Evolutionary conservation across 2,797 vertebrate species (phyloP).

Genomic region (Gymnothorax javanicus): DNA sequence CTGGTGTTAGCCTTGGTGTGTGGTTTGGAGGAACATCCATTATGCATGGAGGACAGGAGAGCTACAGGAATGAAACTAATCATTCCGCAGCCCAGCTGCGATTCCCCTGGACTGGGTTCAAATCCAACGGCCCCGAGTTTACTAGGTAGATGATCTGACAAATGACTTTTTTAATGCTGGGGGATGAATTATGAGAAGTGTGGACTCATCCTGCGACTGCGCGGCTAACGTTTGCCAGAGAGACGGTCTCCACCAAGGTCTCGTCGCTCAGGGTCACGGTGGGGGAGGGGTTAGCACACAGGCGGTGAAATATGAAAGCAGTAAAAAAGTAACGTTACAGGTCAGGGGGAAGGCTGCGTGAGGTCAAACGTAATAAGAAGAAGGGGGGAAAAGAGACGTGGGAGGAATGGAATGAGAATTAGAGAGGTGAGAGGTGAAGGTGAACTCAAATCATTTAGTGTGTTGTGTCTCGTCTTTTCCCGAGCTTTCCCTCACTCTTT

Average conservation of each 20-base stretch:
- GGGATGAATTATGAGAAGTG: background rate
- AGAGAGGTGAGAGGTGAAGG: background rate
- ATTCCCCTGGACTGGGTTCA: background rate
- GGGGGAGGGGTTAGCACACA: background rate
- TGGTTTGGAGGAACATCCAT: background rate
- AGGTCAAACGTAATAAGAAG: background rate
- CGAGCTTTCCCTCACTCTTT: background rate
- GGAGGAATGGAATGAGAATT: background rate
- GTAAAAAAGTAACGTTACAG: conserved; percentile 11
- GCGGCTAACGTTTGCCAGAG: background rate
- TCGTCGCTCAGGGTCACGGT: background rate
- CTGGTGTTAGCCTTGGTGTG: background rate
- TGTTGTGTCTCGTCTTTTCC: background rate
- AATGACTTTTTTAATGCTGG: background rate
- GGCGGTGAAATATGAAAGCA: background rate
- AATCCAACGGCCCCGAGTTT: background rate
- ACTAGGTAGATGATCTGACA: background rate
- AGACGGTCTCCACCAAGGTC: conserved; percentile 2
- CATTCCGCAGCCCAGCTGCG: background rate
- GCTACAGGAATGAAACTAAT: background rate
- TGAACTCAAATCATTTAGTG: background rate
- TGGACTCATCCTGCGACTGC: background rate
- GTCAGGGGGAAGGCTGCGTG: background rate
- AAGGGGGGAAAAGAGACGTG: background rate
- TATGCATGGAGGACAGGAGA: background rate